Percentiles rank a stretch among this genome's conserved stretches.
Conservation (phyloP, 2,888 invertebrate genomes). For the Colletes collaris region DNA sequence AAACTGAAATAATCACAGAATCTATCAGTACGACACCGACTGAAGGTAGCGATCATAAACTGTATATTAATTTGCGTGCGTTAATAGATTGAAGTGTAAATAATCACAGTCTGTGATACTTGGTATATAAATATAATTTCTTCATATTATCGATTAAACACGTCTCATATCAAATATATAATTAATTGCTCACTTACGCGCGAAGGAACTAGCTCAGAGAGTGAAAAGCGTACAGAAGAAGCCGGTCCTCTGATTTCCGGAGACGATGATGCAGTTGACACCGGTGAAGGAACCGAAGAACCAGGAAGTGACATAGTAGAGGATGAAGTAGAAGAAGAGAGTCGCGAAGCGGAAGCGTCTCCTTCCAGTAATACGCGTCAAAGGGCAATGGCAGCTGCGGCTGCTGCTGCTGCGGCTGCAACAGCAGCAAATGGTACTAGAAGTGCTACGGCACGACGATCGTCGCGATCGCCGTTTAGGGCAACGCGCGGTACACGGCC, state of each 20-base stretch:
- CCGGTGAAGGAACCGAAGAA: constrained; percentile 74
- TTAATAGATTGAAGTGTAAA: constrained; percentile 10
- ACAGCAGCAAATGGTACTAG: constrained; percentile 68
- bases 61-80: constrained; percentile 5
- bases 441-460: constrained; percentile 75
- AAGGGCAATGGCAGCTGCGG: constrained; percentile 75
- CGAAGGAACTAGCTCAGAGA: constrained; percentile 86
- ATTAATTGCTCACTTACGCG: constrained; percentile 58
- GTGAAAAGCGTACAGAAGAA: constrained; percentile 85
- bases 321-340: constrained; percentile 86
- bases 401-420: constrained; percentile 75
- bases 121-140: constrained; percentile 3
- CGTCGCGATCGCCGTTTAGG: constrained; percentile 78
- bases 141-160: not conserved
- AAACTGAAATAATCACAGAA: constrained; percentile 75
- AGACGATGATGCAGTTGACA: constrained; percentile 76
- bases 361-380: constrained; percentile 86
- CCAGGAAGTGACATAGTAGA: constrained; percentile 82
- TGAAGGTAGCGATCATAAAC: constrained; percentile 69
- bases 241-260: constrained; percentile 72
- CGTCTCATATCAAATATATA: not conserved
- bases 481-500: constrained; percentile 83
- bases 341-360: constrained; percentile 92
- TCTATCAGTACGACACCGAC: constrained; percentile 73
- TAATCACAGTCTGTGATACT: constrained; percentile 8